Base-by-base conservation (phyloP, 2,888 invertebrate genomes). In the Apamea monoglypha region DNA sequence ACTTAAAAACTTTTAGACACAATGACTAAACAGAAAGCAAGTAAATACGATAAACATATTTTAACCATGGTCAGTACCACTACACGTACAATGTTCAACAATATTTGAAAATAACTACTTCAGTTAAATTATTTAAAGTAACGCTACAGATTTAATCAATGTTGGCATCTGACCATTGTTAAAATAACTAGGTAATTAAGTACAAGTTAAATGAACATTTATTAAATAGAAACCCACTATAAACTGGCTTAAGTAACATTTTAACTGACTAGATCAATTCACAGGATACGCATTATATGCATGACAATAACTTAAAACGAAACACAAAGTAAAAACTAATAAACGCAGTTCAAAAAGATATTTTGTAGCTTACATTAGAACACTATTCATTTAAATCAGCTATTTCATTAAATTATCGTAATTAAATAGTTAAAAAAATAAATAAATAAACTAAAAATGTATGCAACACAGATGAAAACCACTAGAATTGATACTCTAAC, bases 191-290 rank as follows among this genome's bases (percentile, higher is more conserved):
- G n/a, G n/a, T n/a, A 76, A 83, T 71, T 84, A 77, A 83, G 67
- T 79, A 80, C 73, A 74, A 77, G 81, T 73, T 76, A 86, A 84
- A 87, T 87, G 80, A 88, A 84, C 50, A 85, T 78, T 82, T 75
- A 78, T 63, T 76, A 80, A 75, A 83, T 86, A 81, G 61, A 82
- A 68, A 77, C 74, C 61, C 81, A 75, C 85, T 68, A 71, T 71
- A 70, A 75, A 70, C 72, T 80, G 87, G 77, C 77, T 50, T 85
- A 87, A 68, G 76, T 87, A 85, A 72, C 74, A 83, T 73, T 69
- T 16, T 79, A 84, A 86, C 53, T 90, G 91, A 91, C 91, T 91
- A 91, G 91, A 87, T 87, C 83, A 88, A 89, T 89, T 91, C 86
- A 87, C 87, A 82, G 78, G 80, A 74, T 78, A 78, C 75, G 90